A percentile compares a stretch with the other conserved stretches of the same genome.
These are phyloP conservation scores for Brachionus sp. DNA, from an alignment of 1,140 invertebrate genomes.

Conservation along the genomic window DNA sequence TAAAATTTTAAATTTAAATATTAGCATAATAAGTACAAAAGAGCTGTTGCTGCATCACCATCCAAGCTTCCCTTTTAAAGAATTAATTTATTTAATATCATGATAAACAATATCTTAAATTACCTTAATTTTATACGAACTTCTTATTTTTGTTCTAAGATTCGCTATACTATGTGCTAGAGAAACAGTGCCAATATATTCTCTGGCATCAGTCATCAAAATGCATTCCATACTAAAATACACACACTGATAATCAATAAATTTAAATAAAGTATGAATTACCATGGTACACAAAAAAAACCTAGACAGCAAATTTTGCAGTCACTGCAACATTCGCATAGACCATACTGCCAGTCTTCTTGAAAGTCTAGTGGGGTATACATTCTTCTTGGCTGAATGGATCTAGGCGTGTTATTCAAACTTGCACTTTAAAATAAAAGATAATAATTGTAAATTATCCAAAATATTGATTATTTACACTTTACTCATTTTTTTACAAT, in stretches of 20 bases:
- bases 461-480: not conserved
- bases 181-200: not conserved
- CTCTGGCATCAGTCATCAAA: not conserved
- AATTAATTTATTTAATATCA: not conserved
- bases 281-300: constrained; percentile 37
- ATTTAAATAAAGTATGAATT: not conserved
- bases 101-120: not conserved
- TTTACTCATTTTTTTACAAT: not conserved
- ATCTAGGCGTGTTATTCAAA: not conserved
- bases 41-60: not conserved
- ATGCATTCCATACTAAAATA: constrained; percentile 27
- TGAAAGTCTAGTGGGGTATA: constrained; percentile 14
- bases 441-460: not conserved
- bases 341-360: constrained; percentile 31
- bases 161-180: not conserved
- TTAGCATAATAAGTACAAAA: not conserved
- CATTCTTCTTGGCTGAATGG: constrained; percentile 3
- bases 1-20: not conserved
- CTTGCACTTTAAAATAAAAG: constrained; percentile 2
- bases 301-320: constrained; percentile 20
- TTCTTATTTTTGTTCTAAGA: constrained; percentile 29
- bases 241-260: not conserved
- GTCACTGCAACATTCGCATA: constrained; percentile 27
- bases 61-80: constrained; percentile 16
- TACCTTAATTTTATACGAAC: constrained; percentile 10